A percentile compares a stretch with the other conserved stretches of the same genome.
Evolutionary conservation across 2,797 vertebrate species (phyloP).

Genomic region (Emydoidea blandingii): DNA sequence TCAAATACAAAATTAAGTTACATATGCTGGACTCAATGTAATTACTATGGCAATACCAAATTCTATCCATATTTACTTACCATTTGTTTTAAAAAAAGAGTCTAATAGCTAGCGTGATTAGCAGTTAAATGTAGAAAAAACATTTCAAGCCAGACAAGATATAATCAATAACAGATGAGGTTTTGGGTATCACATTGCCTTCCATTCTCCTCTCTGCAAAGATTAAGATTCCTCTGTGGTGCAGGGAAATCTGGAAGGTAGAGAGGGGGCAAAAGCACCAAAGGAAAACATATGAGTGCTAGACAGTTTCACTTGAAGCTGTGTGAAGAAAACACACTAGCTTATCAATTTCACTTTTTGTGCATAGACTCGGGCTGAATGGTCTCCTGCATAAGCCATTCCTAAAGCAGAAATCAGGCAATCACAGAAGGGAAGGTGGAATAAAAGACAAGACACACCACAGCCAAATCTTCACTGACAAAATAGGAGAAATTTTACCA

Average conservation of each 20-base stretch:
- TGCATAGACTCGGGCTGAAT: neutral
- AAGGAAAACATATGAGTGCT: neutral
- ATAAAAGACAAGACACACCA: neutral
- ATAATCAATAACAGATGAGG: neutral
- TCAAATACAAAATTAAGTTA: neutral
- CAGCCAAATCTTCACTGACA: neutral
- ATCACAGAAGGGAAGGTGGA: neutral
- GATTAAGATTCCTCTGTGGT: neutral
- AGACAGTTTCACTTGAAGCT: neutral
- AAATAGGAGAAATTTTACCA: neutral
- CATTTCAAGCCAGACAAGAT: neutral
- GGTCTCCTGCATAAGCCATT: neutral
- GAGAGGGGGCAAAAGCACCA: neutral
- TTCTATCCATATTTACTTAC: neutral
- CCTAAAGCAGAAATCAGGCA: neutral
- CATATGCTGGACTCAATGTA: neutral
- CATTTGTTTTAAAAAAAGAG: neutral
- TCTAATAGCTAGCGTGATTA: fast-evolving
- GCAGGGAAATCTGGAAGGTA: neutral
- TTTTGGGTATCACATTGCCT: neutral
- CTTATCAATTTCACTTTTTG: neutral
- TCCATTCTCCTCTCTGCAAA: neutral
- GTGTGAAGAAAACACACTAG: neutral
- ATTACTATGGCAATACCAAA: neutral
- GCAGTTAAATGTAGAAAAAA: neutral